Evolutionary conservation across 2,113 vertebrate genomes (phyloP).

Genomic region (Notiomystis cincta): DNA sequence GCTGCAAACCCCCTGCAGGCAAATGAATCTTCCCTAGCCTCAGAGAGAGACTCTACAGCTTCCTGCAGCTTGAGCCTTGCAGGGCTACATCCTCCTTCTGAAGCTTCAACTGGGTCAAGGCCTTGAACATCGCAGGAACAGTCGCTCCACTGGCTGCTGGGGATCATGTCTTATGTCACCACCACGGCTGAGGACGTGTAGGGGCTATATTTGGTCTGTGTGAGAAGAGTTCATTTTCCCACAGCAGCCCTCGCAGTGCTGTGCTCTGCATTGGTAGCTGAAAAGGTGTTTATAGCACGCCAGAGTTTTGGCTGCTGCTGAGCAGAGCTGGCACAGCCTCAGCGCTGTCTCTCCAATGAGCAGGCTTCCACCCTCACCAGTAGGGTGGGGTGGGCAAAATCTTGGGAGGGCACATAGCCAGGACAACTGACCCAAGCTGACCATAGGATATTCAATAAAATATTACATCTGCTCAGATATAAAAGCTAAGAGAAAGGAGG

Average conservation of each 20-base stretch:
- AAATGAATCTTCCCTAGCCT: not conserved
- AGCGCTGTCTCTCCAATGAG: accelerated
- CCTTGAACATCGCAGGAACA: not conserved
- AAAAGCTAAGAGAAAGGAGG: not conserved
- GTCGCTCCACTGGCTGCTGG: not conserved
- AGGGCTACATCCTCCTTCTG: not conserved
- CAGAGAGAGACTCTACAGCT: not conserved
- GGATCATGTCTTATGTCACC: not conserved
- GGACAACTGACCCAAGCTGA: not conserved
- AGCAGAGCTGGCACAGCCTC: not conserved
- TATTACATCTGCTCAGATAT: not conserved
- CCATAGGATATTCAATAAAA: not conserved
- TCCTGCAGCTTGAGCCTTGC: not conserved
- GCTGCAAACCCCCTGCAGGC: not conserved
- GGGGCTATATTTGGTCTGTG: not conserved
- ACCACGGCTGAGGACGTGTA: not conserved
- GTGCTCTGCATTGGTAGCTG: not conserved
- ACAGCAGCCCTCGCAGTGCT: accelerated
- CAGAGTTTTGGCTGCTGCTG: not conserved
- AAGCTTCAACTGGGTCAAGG: not conserved
- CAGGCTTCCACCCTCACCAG: not conserved
- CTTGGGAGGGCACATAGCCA: not conserved
- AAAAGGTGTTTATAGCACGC: not conserved
- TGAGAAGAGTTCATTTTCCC: not conserved
- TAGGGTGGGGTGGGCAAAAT: not conserved